Conservation (phyloP, 2,113 vertebrate genomes). For the Leptodactylus fuscus region DNA sequence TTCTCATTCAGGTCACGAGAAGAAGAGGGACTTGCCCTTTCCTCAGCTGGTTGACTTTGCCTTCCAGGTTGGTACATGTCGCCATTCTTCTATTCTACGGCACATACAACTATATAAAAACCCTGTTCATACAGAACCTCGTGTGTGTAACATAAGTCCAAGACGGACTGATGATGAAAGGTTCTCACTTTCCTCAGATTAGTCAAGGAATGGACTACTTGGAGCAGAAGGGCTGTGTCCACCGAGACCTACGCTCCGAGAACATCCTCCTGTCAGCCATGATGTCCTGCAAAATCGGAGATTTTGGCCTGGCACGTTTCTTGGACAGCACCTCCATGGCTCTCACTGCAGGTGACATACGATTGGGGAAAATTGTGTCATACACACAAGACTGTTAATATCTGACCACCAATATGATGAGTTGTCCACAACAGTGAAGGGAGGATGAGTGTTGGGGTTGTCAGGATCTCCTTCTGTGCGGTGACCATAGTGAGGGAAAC, state of each 20-base stretch:
- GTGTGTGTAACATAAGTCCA: too few relatives aligned
- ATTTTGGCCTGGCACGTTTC: slow-evolving; percentile 68
- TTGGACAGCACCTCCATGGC: slow-evolving; percentile 25
- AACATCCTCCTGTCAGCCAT: slow-evolving; percentile 68
- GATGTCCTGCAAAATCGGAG: slow-evolving; percentile 68
- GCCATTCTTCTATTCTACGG: neutral
- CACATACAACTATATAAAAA: too few relatives aligned
- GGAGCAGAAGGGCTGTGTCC: slow-evolving; percentile 65
- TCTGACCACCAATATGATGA: too few relatives aligned
- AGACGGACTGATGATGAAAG: neutral
- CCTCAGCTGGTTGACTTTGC: slow-evolving; percentile 66
- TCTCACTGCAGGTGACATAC: neutral
- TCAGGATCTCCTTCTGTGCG: too few relatives aligned
- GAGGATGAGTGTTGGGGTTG: too few relatives aligned
- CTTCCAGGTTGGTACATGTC: slow-evolving; percentile 60
- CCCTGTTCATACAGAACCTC: too few relatives aligned
- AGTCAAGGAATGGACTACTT: slow-evolving; percentile 68
- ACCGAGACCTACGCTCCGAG: slow-evolving; percentile 68
- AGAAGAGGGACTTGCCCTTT: slow-evolving; percentile 59
- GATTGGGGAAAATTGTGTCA: too few relatives aligned
- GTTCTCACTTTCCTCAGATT: slow-evolving; percentile 58
- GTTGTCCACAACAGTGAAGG: too few relatives aligned
- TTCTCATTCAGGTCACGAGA: slow-evolving; percentile 58
- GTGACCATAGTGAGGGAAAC: too few relatives aligned
- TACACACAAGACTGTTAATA: too few relatives aligned